A percentile compares a stretch with the other conserved stretches of the same genome.
Evolutionary conservation across 1,140 invertebrate species (phyloP).

Genomic region (Protaetia brevitarsis): DNA sequence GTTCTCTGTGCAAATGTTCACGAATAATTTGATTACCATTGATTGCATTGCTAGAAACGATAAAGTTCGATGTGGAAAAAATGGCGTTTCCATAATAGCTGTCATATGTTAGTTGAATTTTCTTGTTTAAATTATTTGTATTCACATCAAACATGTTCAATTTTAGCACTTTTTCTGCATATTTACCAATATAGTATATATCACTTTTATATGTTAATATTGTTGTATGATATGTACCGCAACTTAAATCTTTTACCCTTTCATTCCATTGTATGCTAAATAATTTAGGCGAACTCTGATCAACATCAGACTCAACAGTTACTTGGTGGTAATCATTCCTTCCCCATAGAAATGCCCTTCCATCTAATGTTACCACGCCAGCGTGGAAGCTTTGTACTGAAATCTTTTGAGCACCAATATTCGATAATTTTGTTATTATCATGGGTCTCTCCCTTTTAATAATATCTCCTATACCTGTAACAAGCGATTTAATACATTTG

Average conservation of each 20-base stretch:
- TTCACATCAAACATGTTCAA: conserved; percentile 17
- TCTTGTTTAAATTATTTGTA: conserved; percentile 19
- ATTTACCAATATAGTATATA: conserved; percentile 37
- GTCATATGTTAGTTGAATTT: not conserved
- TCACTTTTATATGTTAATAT: conserved; percentile 55
- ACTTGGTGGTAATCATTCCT: conserved; percentile 69
- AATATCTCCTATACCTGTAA: conserved; percentile 67
- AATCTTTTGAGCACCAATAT: conserved; percentile 70
- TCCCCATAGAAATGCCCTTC: conserved; percentile 80
- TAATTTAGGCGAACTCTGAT: conserved; percentile 62
- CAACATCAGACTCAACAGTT: conserved; percentile 54
- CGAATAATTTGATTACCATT: conserved; percentile 30
- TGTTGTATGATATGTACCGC: conserved; percentile 71
- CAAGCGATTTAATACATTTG: not conserved
- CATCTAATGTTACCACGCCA: conserved; percentile 75
- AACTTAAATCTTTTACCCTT: conserved; percentile 65
- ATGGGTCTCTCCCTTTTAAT: conserved; percentile 68
- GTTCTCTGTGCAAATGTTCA: conserved; percentile 51
- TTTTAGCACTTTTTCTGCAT: conserved; percentile 20
- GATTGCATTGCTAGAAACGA: conserved; percentile 20
- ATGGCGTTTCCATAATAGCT: not conserved
- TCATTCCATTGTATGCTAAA: conserved; percentile 56
- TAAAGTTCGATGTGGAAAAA: conserved; percentile 28
- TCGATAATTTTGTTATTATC: conserved; percentile 64
- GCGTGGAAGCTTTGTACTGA: conserved; percentile 72